These are phyloP conservation scores for Simalia tracyae DNA, from an alignment of 2,797 vertebrate species.

Conservation along the genomic window DNA sequence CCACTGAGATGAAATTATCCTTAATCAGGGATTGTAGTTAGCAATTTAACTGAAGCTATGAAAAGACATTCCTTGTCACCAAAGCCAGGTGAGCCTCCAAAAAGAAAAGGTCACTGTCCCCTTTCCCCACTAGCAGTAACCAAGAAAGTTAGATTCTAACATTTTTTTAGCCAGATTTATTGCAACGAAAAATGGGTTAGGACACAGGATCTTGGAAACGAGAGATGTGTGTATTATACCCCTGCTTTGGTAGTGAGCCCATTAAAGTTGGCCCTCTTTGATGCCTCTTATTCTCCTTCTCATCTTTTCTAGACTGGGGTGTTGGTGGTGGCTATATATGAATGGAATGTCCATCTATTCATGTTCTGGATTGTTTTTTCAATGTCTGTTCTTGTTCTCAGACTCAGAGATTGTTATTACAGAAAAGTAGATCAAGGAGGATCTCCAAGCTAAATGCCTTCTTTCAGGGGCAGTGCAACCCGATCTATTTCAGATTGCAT, in stretches of 20 bases:
- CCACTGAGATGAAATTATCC: no score
- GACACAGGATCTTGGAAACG: not conserved
- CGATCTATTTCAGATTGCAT: not conserved
- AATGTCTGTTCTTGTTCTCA: not conserved
- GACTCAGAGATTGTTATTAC: not conserved
- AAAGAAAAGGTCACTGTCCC: no score
- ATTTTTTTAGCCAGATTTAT: not conserved
- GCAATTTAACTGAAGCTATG: no score
- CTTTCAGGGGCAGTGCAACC: not conserved
- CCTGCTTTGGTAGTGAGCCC: not conserved
- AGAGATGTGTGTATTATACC: not conserved
- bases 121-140: no score
- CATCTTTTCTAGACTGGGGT: not conserved
- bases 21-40: no score
- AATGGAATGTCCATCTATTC: not conserved
- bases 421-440: not conserved
- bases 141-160: no score
- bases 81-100: no score
- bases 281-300: not conserved
- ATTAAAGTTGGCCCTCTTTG: not conserved
- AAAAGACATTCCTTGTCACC: no score
- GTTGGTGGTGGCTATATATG: not conserved
- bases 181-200: not conserved
- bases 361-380: not conserved
- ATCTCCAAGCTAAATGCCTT: not conserved